phyloP scores from a whole-genome alignment of 2,888 invertebrate genomes.

The Zeuzera pyrina region DNA sequence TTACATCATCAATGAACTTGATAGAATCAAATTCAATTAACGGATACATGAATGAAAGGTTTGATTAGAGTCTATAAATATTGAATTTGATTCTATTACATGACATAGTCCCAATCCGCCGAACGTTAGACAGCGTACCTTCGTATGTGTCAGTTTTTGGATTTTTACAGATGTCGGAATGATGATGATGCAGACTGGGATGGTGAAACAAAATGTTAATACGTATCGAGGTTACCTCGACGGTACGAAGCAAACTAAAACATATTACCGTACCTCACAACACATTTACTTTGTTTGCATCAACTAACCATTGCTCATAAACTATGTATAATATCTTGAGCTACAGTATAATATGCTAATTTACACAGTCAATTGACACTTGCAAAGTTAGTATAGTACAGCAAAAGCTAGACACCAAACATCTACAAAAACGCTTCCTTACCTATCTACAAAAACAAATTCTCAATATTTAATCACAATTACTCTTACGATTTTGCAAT shows the following conservation, averaged over 20 bases:
- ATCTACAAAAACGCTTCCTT: conserved; percentile 34
- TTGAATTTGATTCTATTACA: no score
- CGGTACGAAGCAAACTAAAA: conserved; percentile 79
- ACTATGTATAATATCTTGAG: conserved; percentile 37
- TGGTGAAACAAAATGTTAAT: conserved; percentile 93
- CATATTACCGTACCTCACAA: conserved; percentile 61
- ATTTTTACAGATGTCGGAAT: conserved; percentile 95
- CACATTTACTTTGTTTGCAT: conserved; percentile 66
- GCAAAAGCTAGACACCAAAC: conserved; percentile 53
- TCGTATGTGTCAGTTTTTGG: conserved; percentile 72
- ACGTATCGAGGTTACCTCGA: conserved; percentile 82
- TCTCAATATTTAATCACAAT: no score
- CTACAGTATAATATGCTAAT: conserved; percentile 64
- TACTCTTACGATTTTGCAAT: no score
- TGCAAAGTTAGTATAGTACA: conserved; percentile 55
- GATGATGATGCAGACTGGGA: conserved; percentile 97
- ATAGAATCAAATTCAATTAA: conserved; percentile 37
- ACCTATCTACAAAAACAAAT: not conserved
- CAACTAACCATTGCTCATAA: conserved; percentile 65
- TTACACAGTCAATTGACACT: conserved; percentile 55
- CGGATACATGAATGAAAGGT: no score
- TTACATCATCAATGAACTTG: conserved; percentile 47
- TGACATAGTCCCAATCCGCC: conserved; percentile 21
- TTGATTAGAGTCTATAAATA: no score
- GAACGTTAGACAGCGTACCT: conserved; percentile 43